These are phyloP conservation scores for Dioctria linearis DNA, from an alignment of 2,888 invertebrate genomes.

Conservation along the genomic window DNA sequence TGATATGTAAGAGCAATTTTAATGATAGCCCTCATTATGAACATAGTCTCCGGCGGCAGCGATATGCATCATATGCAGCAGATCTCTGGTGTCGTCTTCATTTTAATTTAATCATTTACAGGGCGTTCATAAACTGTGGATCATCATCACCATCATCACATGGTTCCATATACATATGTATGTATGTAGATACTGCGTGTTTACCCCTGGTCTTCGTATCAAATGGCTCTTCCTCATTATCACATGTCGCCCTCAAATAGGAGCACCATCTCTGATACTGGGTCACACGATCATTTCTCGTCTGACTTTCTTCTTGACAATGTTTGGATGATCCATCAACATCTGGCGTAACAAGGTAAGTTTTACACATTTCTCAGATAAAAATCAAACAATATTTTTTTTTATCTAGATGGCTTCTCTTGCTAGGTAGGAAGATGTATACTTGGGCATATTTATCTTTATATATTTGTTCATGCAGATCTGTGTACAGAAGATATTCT, in stretches of 20 bases:
- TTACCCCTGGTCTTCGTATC: slow-evolving; percentile 41
- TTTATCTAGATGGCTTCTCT: no score
- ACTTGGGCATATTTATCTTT: no score
- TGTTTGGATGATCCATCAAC: not conserved
- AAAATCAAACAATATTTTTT: no score
- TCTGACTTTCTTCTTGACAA: slow-evolving; percentile 41
- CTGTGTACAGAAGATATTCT: no score
- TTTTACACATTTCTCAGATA: no score
- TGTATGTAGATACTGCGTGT: no score
- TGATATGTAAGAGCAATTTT: not conserved
- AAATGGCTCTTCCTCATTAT: slow-evolving; percentile 56
- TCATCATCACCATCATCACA: not conserved
- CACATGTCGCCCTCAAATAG: slow-evolving; percentile 50
- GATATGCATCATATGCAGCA: not conserved
- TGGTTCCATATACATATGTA: not conserved
- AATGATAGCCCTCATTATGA: not conserved
- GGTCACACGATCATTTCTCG: slow-evolving; percentile 54
- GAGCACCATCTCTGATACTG: slow-evolving; percentile 30
- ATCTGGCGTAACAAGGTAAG: no score
- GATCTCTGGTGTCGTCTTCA: not conserved
- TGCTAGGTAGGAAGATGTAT: no score
- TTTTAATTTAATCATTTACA: not conserved
- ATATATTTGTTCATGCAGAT: no score
- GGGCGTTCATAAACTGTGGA: not conserved
- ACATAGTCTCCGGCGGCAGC: not conserved